Conservation (phyloP, 2,888 invertebrate species). For the Patella pellucida region DNA sequence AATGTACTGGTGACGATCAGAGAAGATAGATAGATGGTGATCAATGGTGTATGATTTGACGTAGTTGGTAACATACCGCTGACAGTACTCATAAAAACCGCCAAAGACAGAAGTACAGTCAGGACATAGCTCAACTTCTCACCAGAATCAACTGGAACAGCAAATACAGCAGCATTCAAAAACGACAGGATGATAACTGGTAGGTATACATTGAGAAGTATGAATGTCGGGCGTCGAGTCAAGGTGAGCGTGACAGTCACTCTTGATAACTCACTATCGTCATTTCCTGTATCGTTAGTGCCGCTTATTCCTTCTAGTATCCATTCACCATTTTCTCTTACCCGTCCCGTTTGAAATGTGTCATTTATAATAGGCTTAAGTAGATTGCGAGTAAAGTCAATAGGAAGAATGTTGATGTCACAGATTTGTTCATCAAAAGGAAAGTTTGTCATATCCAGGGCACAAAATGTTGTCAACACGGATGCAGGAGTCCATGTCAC, state of each 20-base stretch:
- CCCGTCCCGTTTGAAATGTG: no score
- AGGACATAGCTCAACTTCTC: constrained; percentile 1
- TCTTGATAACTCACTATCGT: neutral
- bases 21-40: neutral
- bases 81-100: neutral
- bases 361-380: neutral
- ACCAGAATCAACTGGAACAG: neutral
- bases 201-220: neutral
- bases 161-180: neutral
- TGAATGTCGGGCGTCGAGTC: neutral
- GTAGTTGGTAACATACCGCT: neutral
- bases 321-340: neutral
- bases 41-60: neutral
- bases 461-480: neutral
- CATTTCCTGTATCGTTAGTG: neutral
- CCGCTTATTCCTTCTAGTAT: no score
- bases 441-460: neutral
- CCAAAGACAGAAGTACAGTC: neutral
- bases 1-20: neutral
- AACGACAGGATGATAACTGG: neutral
- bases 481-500: neutral
- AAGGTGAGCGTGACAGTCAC: neutral
- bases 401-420: neutral
- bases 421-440: neutral
- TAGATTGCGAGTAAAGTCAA: neutral